Percentiles rank a stretch among this genome's conserved stretches.
These are phyloP conservation scores for Aradus depressus DNA, from an alignment of 2,888 invertebrate species.

Conservation along the genomic window DNA sequence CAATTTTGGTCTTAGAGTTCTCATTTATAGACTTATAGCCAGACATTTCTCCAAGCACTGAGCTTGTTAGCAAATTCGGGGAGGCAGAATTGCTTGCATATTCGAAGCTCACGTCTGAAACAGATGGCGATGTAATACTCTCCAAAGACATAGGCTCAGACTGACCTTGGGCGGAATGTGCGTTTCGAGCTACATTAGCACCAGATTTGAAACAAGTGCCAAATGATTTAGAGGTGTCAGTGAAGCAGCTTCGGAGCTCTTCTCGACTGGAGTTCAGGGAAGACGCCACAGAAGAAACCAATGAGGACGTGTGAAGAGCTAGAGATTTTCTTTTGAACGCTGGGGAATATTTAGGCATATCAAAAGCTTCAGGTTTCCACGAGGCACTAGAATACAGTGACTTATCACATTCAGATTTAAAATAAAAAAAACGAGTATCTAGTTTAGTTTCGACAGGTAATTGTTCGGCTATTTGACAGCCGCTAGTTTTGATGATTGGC, in stretches of 20 bases:
- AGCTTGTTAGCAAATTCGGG: conserved; percentile 24
- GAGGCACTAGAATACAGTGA: conserved; percentile 33
- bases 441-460: conserved; percentile 33
- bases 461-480: conserved; percentile 39
- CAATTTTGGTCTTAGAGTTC: conserved; percentile 32
- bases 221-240: conserved; percentile 18
- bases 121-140: conserved; percentile 46
- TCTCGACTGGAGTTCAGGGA: conserved; percentile 33
- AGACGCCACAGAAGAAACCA: conserved; percentile 31
- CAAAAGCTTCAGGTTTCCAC: conserved; percentile 37
- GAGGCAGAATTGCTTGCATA: conserved; percentile 33
- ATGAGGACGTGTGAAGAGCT: conserved; percentile 44
- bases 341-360: conserved; percentile 68
- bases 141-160: conserved; percentile 44
- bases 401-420: conserved; percentile 5
- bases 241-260: conserved; percentile 29
- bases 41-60: conserved; percentile 6
- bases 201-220: conserved; percentile 1
- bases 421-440: no score
- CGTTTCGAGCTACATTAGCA: conserved; percentile 26
- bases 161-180: conserved; percentile 34
- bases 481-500: conserved; percentile 71
- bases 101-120: conserved; percentile 48
- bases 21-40: conserved; percentile 7
- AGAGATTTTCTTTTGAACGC: conserved; percentile 67